Percentiles rank a stretch among this genome's conserved stretches.
Evolutionary conservation across 2,797 vertebrate genomes (phyloP).

Genomic region (Fundulus diaphanus): DNA sequence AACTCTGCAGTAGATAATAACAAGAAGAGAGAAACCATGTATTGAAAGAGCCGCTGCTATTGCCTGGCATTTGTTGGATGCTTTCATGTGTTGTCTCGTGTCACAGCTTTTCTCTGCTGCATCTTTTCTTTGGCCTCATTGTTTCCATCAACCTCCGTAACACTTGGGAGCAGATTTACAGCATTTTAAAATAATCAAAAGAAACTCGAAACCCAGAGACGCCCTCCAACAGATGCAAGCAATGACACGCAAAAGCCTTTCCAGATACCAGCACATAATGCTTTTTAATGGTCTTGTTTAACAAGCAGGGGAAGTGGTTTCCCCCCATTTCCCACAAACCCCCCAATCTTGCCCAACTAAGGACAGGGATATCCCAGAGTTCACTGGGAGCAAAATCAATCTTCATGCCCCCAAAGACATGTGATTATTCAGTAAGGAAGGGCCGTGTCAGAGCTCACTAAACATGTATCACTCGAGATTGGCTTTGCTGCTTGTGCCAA

Average conservation of each 20-base stretch:
- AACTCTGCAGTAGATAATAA: no score
- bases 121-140: slow-evolving; percentile 4
- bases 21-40: neutral
- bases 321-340: slow-evolving; percentile 75
- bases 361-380: slow-evolving; percentile 80
- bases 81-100: neutral
- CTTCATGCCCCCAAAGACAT: slow-evolving; percentile 69
- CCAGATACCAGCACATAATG: slow-evolving; percentile 71
- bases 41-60: neutral
- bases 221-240: slow-evolving; percentile 74
- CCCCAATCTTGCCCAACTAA: slow-evolving; percentile 64
- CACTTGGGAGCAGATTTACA: slow-evolving; percentile 40
- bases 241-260: slow-evolving; percentile 73
- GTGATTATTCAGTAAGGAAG: slow-evolving; percentile 70
- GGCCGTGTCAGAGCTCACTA: slow-evolving; percentile 68
- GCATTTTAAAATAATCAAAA: slow-evolving; percentile 63
- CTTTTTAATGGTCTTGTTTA: slow-evolving; percentile 83
- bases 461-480: slow-evolving; percentile 50
- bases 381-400: slow-evolving; percentile 79
- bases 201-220: slow-evolving; percentile 65
- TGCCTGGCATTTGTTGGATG: neutral
- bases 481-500: slow-evolving; percentile 56
- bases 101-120: neutral
- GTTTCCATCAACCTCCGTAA: slow-evolving; percentile 41
- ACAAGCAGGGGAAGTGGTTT: slow-evolving; percentile 84